These are phyloP conservation scores for Tipula confusa DNA, from an alignment of 2,888 invertebrate genomes.

Conservation along the genomic window DNA sequence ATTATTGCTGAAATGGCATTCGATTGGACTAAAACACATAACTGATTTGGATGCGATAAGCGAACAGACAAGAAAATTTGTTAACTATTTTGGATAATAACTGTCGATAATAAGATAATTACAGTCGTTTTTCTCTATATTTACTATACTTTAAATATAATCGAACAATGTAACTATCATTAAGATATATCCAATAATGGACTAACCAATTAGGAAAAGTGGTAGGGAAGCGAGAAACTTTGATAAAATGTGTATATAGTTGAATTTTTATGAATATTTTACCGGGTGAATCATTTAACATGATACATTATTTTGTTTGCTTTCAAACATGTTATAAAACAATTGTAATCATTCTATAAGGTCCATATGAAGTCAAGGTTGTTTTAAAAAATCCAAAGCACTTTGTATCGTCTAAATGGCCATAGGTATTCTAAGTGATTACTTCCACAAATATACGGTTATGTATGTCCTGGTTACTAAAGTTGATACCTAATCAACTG, in stretches of 20 bases:
- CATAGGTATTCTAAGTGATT: too few relatives aligned
- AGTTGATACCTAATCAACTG: too few relatives aligned
- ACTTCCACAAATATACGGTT: too few relatives aligned
- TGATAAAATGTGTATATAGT: not conserved
- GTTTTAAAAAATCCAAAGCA: too few relatives aligned
- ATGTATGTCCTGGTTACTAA: too few relatives aligned
- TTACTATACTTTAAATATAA: not conserved
- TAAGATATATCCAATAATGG: not conserved
- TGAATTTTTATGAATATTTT: not conserved
- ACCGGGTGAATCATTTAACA: too few relatives aligned
- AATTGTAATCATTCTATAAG: too few relatives aligned
- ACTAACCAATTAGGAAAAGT: conserved; percentile 12
- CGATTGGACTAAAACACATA: not conserved
- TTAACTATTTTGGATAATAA: conserved; percentile 20
- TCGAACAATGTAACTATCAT: conserved; percentile 20
- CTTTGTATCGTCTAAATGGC: too few relatives aligned
- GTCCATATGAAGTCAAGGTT: too few relatives aligned
- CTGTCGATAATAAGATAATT: conserved; percentile 12
- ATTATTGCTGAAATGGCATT: not conserved
- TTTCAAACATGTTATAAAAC: too few relatives aligned
- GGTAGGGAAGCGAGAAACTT: not conserved
- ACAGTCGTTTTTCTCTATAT: not conserved
- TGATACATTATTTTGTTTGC: too few relatives aligned
- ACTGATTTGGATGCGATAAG: not conserved
- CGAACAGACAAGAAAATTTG: not conserved